These are phyloP conservation scores for Acleris sparsana DNA, from an alignment of 2,888 invertebrate species.

Conservation along the genomic window DNA sequence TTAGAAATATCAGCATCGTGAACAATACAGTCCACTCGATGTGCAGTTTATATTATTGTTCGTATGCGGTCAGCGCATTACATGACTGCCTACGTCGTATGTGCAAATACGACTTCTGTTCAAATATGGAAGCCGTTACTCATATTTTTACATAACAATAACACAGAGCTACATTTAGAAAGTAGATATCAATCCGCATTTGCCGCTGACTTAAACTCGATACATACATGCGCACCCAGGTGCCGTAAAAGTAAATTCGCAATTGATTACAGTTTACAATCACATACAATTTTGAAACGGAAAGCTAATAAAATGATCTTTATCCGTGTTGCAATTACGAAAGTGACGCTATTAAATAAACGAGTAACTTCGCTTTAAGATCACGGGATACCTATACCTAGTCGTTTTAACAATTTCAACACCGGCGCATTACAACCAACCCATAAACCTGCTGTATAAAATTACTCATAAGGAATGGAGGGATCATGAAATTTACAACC, in stretches of 20 bases:
- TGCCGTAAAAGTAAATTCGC: constrained; percentile 30
- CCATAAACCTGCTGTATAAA: constrained; percentile 33
- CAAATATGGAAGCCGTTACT: constrained; percentile 33
- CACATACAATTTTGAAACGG: constrained; percentile 28
- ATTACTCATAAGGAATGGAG: constrained; percentile 33
- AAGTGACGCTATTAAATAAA: constrained; percentile 33
- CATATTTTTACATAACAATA: constrained; percentile 35
- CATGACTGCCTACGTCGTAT: constrained; percentile 21
- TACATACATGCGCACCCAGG: constrained; percentile 27
- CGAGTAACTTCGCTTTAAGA: constrained; percentile 14
- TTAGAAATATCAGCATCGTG: constrained; percentile 51
- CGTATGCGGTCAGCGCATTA: constrained; percentile 37
- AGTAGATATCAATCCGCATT: constrained; percentile 33
- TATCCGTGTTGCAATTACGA: constrained; percentile 34
- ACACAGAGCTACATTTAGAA: constrained; percentile 33
- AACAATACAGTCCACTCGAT: constrained; percentile 35
- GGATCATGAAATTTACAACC: constrained; percentile 36
- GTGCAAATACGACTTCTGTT: constrained; percentile 26
- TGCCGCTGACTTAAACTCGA: constrained; percentile 39
- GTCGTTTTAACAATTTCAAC: constrained; percentile 33
- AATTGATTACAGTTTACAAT: constrained; percentile 33
- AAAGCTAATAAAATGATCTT: constrained; percentile 31
- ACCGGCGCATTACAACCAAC: constrained; percentile 29
- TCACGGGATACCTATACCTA: constrained; percentile 8
- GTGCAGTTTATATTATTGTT: constrained; percentile 39